phyloP scores from a whole-genome alignment of 64 coral and sea anemone genomes.

The Astreopora myriophthalma region DNA sequence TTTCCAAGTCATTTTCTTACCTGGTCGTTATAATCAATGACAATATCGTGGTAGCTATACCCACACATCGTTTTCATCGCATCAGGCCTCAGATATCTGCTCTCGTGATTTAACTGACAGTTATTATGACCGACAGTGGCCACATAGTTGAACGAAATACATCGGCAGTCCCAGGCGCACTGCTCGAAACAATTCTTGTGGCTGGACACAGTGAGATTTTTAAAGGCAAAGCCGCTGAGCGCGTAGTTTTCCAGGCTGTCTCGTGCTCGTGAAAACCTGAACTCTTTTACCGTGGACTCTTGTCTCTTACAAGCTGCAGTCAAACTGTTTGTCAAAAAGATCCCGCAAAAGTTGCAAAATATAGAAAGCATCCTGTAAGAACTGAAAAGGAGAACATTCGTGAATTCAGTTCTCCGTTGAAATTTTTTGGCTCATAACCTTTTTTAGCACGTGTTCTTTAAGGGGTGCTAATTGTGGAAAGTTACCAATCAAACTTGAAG shows the following conservation, averaged over 20 bases:
- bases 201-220: not conserved
- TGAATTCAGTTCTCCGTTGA: too few relatives aligned
- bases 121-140: not conserved
- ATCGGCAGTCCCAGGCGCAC: slow-evolving; percentile 4
- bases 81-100: not conserved
- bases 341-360: not conserved
- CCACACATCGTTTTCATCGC: not conserved
- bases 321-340: not conserved
- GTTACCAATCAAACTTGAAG: too few relatives aligned
- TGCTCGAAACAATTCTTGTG: slow-evolving; percentile 15
- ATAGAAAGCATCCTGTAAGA: not conserved
- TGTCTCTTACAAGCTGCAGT: not conserved
- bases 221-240: not conserved
- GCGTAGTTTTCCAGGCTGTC: slow-evolving; percentile 11
- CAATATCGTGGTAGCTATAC: not conserved
- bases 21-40: slow-evolving; percentile 7
- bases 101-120: not conserved
- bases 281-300: not conserved
- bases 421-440: too few relatives aligned
- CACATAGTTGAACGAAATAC: not conserved
- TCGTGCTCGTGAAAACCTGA: not conserved
- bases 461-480: too few relatives aligned
- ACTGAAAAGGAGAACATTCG: not conserved
- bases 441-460: too few relatives aligned
- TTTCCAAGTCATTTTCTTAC: not conserved